Evolutionary conservation across 2,797 vertebrate genomes (phyloP), one percentile per base, ranked within the genome.

Genomic region (Diglossa cyanea): DNA sequence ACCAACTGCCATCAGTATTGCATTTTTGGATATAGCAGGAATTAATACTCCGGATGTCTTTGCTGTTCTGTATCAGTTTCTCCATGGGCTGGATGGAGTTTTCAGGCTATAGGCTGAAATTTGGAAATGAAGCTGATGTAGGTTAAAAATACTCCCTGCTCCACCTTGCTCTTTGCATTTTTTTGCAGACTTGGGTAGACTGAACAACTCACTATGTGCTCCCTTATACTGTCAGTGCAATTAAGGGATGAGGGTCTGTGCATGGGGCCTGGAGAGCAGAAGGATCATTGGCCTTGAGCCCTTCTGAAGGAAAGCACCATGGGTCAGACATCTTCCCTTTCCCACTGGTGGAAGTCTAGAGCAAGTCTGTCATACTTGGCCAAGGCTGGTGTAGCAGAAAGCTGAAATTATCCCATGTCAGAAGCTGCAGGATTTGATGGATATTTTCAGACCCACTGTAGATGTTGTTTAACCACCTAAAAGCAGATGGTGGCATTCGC

Each of bases 391-490:
- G 5, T 21, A 54, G 42, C 24, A 90, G 58, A 91, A 87, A 88
- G 68, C 57, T 78, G 84, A 92, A 86, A 88, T 75, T 68, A 62
- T 44, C 21, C 40, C 2, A 1, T 65, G 40, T 92, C 53, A 66
- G 75, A 87, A 91, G 31, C 65, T 71, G 39, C 53, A 61, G 75
- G 37, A 71, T 71, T 67, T 86, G 62, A 79, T 28, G 47, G 37
- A 53, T 85, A 44, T 91, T 93, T 93, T 90, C 63, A 92, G 78
- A 39, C 39, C 47, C 2, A 2, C 16, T 11, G 15, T n/a, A 89
- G 72, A 80, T 51, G 53, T 68, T 66, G n/a, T 93, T 95, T 92
- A 89, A 74, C 86, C 47, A 89, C 90, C 67, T 87, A 73, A 93
- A 90, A 91, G 81, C 80, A 89, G 84, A 77, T 57, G 71, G 65